These are phyloP conservation scores for Syncerus caffer DNA, from an alignment of 2,797 vertebrate species.

Conservation along the genomic window DNA sequence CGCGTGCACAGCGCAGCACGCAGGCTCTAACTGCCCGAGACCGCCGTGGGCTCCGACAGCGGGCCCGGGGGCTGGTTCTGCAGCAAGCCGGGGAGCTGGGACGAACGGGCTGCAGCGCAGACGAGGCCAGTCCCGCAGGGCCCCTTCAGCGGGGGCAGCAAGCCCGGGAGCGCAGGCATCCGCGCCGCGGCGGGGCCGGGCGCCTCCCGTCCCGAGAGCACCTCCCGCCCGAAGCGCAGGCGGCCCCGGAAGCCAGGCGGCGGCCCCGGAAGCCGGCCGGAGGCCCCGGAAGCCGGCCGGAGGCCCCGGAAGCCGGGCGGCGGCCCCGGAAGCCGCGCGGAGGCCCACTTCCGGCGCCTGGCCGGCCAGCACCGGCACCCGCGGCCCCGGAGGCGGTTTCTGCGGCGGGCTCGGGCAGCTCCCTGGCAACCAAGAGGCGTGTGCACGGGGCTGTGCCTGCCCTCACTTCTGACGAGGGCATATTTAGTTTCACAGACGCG, in stretches of 20 bases:
- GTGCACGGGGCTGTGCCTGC: slow-evolving; percentile 27
- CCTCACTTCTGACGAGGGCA: slow-evolving; percentile 53
- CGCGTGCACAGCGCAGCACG: too few species aligned
- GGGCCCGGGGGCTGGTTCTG: fast-evolving
- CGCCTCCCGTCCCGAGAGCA: too few species aligned
- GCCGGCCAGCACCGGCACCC: neutral
- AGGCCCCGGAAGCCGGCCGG: too few species aligned
- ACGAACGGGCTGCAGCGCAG: fast-evolving
- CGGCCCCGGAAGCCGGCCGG: too few species aligned
- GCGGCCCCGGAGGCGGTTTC: slow-evolving; percentile 56
- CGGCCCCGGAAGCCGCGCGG: too few species aligned
- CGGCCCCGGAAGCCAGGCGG: too few species aligned
- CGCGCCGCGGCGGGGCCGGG: too few species aligned
- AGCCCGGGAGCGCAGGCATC: fast-evolving
- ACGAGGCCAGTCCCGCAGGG: neutral
- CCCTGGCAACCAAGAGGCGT: neutral
- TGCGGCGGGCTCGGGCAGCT: neutral
- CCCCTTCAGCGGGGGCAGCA: fast-evolving
- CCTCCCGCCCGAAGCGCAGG: fast-evolving
- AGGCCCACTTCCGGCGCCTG: too few species aligned
- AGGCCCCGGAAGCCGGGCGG: too few species aligned
- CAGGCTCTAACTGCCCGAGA: neutral
- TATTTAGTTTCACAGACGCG: slow-evolving; percentile 70
- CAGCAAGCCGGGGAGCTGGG: fast-evolving
- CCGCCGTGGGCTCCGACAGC: neutral